Evolutionary conservation across 2,797 vertebrate genomes (phyloP), one percentile per base, ranked within the genome.

Genomic region (Enoplosus armatus): DNA sequence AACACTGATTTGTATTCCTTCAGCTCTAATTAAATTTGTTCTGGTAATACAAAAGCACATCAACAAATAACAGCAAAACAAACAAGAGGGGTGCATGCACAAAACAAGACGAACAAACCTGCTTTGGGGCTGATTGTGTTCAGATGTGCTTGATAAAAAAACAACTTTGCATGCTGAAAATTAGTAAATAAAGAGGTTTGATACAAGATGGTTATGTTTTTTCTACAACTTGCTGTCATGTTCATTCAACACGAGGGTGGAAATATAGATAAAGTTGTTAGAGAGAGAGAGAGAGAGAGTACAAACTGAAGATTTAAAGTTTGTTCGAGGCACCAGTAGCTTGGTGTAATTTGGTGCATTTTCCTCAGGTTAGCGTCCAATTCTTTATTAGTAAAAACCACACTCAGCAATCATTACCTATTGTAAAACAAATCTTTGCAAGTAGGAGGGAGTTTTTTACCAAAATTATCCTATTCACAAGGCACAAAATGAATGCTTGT

Each of bases 21-120:
- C 75, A 81, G 70, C 82, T 88, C 85, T 94, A 92, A 94, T 94
- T 93, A 89, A 90, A 94, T 94, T 92, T 90, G 87, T 85, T 89
- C 82, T 85, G 79, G 85, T 89, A 92, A 93, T 89, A 91, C 83
- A 90, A 90, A 91, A 88, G 84, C 75, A 81, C 77, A 90, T 91
- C 86, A 90, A 92, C 88, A 91, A 91, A 90, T 88, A 91, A 83
- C 65, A 77, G 79, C 84, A 89, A 90, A 83, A 87, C 87, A 93
- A 91, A 92, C 85, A 91, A 87, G 85, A 76, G 75, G 74, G 78
- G 50, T 73, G 72, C 77, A 84, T 79, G 77, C 75, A 90, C 77
- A 83, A 85, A 88, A 88, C 70, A 85, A 67, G 48, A 82, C 26
- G 60, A 86, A 83, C 73, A 86, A 90, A 90, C 81, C 70, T 79